These are phyloP conservation scores for Amphiura filiformis DNA, from an alignment of 35 echinoderm and acorn worm genomes.

Conservation along the genomic window DNA sequence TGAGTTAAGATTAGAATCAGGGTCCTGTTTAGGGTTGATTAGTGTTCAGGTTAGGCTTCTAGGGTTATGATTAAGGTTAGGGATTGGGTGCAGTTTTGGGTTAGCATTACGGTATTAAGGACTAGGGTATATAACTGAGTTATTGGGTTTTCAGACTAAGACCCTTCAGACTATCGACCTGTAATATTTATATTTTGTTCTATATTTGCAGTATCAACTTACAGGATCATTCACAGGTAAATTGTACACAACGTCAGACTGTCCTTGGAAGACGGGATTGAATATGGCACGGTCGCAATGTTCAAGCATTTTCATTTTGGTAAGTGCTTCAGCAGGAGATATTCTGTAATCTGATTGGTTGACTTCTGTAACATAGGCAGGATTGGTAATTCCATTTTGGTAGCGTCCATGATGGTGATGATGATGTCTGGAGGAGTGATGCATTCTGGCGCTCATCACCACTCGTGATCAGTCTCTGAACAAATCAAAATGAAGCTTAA, in stretches of 20 bases:
- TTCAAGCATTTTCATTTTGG: constrained; percentile 87
- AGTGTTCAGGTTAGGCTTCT: no score
- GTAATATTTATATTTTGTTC: no score
- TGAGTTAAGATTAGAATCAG: no score
- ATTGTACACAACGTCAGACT: constrained; percentile 46
- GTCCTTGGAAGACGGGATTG: constrained; percentile 82
- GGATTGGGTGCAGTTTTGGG: no score
- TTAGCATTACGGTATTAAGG: no score
- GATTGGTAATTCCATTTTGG: constrained; percentile 57
- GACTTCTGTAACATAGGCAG: constrained; percentile 84
- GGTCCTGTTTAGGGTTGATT: no score
- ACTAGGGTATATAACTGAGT: no score
- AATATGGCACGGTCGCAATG: constrained; percentile 74
- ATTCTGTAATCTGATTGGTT: constrained; percentile 61
- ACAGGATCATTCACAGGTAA: constrained; percentile 77
- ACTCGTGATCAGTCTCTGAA: no score
- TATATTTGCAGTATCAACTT: no score
- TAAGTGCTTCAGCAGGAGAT: constrained; percentile 76
- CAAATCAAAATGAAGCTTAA: no score
- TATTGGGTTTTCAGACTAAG: no score
- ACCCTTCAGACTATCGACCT: background rate
- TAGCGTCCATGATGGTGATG: background rate
- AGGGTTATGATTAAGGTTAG: no score
- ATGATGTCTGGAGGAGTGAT: background rate
- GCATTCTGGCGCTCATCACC: background rate